Evolutionary conservation across 2,888 invertebrate species (phyloP).

Genomic region (Chrysodeixis includens): DNA sequence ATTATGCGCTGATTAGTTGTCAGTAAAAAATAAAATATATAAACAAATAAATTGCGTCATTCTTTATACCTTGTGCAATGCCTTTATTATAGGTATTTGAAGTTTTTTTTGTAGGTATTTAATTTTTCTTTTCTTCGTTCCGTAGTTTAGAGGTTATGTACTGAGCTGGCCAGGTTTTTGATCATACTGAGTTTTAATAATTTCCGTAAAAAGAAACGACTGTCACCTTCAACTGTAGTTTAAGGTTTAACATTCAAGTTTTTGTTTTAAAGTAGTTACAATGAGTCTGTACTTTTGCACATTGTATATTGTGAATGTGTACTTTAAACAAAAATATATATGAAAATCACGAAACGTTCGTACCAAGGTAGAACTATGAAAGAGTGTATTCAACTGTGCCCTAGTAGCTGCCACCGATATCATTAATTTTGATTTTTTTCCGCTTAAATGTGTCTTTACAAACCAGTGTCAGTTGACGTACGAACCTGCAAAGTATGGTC

Average conservation of each 20-base stretch:
- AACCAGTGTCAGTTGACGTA: constrained; percentile 86
- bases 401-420: constrained; percentile 85
- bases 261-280: constrained; percentile 23
- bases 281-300: constrained; percentile 32
- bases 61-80: no score
- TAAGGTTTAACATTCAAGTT: neutral
- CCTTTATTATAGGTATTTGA: no score
- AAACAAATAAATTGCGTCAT: no score
- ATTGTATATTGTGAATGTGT: constrained; percentile 19
- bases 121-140: no score
- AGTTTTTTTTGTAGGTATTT: no score
- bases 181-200: neutral
- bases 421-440: constrained; percentile 89
- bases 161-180: neutral
- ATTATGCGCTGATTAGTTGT: constrained; percentile 50
- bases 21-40: constrained; percentile 3
- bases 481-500: constrained; percentile 71
- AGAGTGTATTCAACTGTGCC: constrained; percentile 81
- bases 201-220: neutral
- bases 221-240: constrained; percentile 4
- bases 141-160: no score
- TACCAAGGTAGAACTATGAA: constrained; percentile 68
- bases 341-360: constrained; percentile 66
- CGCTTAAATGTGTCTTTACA: constrained; percentile 88
- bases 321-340: constrained; percentile 46